Evolutionary conservation across 2,797 vertebrate genomes (phyloP), one percentile per base, ranked within the genome.

Genomic region (Dendrocincla fuliginosa): DNA sequence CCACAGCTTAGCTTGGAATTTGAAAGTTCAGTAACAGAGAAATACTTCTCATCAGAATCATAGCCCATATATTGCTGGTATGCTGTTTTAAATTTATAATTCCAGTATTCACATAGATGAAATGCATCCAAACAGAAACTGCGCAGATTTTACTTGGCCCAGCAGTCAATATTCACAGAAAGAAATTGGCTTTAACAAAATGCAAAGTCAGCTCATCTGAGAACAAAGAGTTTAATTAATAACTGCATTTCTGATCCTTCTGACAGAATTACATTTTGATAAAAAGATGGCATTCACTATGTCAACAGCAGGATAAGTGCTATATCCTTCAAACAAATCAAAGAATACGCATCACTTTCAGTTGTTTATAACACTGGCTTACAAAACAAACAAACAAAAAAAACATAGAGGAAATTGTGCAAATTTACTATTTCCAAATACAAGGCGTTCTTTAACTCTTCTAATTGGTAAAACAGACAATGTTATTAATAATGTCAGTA

Each of bases 11-110:
- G 87, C 56, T 91, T 78, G 79, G 56, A 94, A 95, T 96, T 93
- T 97, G 49, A 84, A 92, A 96, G 71, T 97, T 96, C 79, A 70
- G 68, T 94, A 96, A 95, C 61, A 93, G 84, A 96, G 65, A 87
- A 92, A 61, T 74, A 92, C 63, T 97, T 91, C 92, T 97, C 64
- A 81, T 87, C 88, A 95, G 91, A 86, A 91, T 96, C 81, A 96
- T 77, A 95, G 96, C 96, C 91, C 74, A 85, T 96, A 91, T 97
- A 94, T 97, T 98, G 98, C 97, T 98, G 98, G 97, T 97, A 97
- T 92, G 84, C 73, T 94, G 50, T 76, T 94, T 97, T 84, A 79
- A 71, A 88, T 87, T 90, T 90, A 13, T 87, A 93, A 93, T 95
- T 94, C 87, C 85, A 93, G 82, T 96, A 92, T 93, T 97, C 95